A percentile compares a stretch with the other conserved stretches of the same genome.
Evolutionary conservation across 2,888 invertebrate genomes (phyloP).

Genomic region (Branchipolynoe longqiensis): DNA sequence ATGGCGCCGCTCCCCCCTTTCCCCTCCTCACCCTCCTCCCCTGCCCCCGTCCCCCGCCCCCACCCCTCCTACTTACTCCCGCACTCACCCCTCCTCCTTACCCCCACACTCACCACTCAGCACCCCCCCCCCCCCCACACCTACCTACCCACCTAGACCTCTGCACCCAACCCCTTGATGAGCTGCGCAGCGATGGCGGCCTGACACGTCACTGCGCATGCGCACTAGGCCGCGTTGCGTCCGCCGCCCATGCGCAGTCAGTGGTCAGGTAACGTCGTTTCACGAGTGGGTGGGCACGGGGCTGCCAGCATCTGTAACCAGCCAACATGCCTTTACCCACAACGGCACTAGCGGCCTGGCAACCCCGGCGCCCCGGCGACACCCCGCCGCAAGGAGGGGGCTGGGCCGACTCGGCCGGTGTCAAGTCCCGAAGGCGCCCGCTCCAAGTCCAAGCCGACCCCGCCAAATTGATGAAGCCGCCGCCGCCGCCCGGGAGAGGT

Average conservation of each 20-base stretch:
- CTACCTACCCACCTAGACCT: background rate
- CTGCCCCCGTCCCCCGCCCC: background rate
- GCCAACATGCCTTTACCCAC: slow-evolving; percentile 7
- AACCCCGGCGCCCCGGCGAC: background rate
- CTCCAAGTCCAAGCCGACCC: background rate
- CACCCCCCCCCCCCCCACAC: background rate
- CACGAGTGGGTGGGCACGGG: slow-evolving; percentile 24
- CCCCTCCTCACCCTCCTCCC: background rate
- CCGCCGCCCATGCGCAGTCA: background rate
- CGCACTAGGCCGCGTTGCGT: slow-evolving; percentile 10
- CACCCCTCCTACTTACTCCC: background rate
- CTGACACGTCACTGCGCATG: slow-evolving; percentile 32
- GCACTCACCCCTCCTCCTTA: background rate
- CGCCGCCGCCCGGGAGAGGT: background rate
- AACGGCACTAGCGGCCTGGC: too few relatives aligned
- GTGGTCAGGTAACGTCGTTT: slow-evolving; percentile 51
- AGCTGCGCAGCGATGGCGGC: background rate
- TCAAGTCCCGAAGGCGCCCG: too few relatives aligned
- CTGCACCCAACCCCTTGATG: background rate
- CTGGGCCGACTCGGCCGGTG: too few relatives aligned
- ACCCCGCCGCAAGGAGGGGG: background rate
- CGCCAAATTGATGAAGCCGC: background rate
- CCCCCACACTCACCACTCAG: background rate
- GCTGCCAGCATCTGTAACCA: slow-evolving; percentile 28
- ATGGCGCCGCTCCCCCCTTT: background rate